Percentiles rank a stretch among this genome's conserved stretches.
These are phyloP conservation scores for Lasioglossum calceatum DNA, from an alignment of 2,888 invertebrate genomes.

Conservation along the genomic window DNA sequence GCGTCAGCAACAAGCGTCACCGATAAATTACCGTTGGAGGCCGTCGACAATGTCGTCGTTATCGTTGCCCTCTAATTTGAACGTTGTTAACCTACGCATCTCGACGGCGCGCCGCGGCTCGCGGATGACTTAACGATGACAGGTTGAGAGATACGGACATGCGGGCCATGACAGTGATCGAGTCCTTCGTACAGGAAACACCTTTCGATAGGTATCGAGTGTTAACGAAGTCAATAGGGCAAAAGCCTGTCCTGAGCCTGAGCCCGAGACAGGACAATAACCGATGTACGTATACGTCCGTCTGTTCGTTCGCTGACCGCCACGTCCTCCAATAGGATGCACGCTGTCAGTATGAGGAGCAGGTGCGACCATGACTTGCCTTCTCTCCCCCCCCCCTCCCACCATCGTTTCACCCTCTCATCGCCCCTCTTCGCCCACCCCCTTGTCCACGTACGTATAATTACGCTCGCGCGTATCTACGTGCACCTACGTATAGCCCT, in stretches of 20 bases:
- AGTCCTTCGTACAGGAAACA: conserved; percentile 61
- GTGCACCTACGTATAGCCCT: conserved; percentile 31
- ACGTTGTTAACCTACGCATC: conserved; percentile 49
- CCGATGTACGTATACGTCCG: conserved; percentile 66
- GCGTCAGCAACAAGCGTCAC: conserved; percentile 25
- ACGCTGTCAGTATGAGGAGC: conserved; percentile 74
- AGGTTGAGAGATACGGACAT: conserved; percentile 27
- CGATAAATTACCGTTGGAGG: conserved; percentile 44
- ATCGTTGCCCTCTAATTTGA: conserved; percentile 55
- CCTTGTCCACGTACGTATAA: conserved; percentile 67
- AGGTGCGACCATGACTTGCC: conserved; percentile 81
- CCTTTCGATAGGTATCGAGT: conserved; percentile 68
- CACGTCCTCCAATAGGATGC: conserved; percentile 72
- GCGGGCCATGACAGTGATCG: conserved; percentile 60
- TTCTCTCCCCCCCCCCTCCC: conserved; percentile 49
- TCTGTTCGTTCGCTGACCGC: conserved; percentile 72
- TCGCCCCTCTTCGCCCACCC: not conserved
- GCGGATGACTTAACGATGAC: conserved; percentile 47
- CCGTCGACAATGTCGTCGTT: conserved; percentile 52
- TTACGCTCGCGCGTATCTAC: conserved; percentile 67
- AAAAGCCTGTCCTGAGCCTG: conserved; percentile 51
- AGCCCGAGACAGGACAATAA: conserved; percentile 72
- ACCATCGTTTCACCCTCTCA: not conserved
- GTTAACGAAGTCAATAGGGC: conserved; percentile 75
- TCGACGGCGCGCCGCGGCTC: conserved; percentile 9